A percentile compares a stretch with the other conserved stretches of the same genome.
These are phyloP conservation scores for Cataglyphis albicans DNA, from an alignment of 2,888 invertebrate genomes.

Conservation along the genomic window DNA sequence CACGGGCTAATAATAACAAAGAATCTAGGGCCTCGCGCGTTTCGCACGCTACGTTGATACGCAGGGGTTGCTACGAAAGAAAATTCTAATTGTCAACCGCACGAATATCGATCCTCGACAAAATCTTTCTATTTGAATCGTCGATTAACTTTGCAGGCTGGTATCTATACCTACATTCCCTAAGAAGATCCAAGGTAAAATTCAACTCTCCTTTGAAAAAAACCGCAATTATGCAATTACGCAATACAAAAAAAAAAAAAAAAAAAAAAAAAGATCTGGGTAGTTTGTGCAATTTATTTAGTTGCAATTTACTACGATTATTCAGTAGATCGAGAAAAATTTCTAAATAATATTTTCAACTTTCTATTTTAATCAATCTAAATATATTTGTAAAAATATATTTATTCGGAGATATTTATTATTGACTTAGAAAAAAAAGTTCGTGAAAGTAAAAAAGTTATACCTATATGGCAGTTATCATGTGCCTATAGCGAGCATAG, in stretches of 20 bases:
- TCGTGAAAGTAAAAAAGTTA: slow-evolving; percentile 6
- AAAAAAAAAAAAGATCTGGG: not conserved
- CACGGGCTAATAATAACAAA: slow-evolving; percentile 76
- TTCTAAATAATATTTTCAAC: not conserved
- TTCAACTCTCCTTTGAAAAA: slow-evolving; percentile 6
- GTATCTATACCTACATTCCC: slow-evolving; percentile 37
- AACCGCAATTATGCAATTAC: not conserved
- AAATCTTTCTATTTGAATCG: slow-evolving; percentile 76
- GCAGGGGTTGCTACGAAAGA: slow-evolving; percentile 71
- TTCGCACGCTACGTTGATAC: slow-evolving; percentile 58
- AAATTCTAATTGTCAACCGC: slow-evolving; percentile 71
- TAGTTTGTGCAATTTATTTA: not conserved
- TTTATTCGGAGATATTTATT: not conserved
- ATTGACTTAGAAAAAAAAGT: not conserved
- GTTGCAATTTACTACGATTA: not conserved
- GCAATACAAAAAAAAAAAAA: not conserved
- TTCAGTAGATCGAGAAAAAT: not conserved
- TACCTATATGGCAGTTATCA: not conserved
- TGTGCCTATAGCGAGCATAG: slow-evolving; percentile 5
- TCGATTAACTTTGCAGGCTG: slow-evolving; percentile 60
- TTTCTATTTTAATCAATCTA: not conserved
- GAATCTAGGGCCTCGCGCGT: slow-evolving; percentile 72
- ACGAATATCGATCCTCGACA: slow-evolving; percentile 70
- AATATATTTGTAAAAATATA: slow-evolving; percentile 16
- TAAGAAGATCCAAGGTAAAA: slow-evolving; percentile 14